Conservation (phyloP, 1,140 invertebrate species). For the Charaxes varanes region DNA sequence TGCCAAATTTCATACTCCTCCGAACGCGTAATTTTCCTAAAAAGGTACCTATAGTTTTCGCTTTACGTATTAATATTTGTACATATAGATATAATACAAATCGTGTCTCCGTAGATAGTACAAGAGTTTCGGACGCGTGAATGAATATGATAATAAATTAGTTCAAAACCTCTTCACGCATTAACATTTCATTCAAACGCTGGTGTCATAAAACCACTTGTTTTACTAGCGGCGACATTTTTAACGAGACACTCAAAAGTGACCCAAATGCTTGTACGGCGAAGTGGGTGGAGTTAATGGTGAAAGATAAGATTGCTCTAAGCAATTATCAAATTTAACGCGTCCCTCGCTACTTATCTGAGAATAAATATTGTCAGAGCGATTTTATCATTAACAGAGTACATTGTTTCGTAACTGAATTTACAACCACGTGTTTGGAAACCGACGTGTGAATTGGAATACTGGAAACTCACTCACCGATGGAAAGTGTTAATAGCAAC, state of each 20-base stretch:
- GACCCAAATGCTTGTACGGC: conserved; percentile 32
- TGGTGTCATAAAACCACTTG: conserved; percentile 4
- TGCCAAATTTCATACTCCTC: no score
- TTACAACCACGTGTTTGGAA: conserved; percentile 20
- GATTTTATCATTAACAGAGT: conserved; percentile 43
- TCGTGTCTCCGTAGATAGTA: no score
- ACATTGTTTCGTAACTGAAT: conserved; percentile 41
- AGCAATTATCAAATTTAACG: conserved; percentile 66
- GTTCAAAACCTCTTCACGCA: no score
- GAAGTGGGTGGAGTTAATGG: conserved; percentile 51
- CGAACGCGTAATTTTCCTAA: no score
- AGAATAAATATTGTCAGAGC: conserved; percentile 57
- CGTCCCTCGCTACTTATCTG: conserved; percentile 51
- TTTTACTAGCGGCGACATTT: conserved; percentile 11
- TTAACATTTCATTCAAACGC: no score
- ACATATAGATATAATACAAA: no score
- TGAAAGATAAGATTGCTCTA: conserved; percentile 53
- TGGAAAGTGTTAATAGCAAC: no score
- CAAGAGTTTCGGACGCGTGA: no score
- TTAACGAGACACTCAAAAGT: conserved; percentile 30
- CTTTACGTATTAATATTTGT: no score
- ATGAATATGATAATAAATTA: no score
- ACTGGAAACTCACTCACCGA: conserved; percentile 23
- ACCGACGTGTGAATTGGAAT: conserved; percentile 31
- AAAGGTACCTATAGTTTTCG: no score